Evolutionary conservation across 2,888 invertebrate species (phyloP).

Genomic region (Tholera decimalis): DNA sequence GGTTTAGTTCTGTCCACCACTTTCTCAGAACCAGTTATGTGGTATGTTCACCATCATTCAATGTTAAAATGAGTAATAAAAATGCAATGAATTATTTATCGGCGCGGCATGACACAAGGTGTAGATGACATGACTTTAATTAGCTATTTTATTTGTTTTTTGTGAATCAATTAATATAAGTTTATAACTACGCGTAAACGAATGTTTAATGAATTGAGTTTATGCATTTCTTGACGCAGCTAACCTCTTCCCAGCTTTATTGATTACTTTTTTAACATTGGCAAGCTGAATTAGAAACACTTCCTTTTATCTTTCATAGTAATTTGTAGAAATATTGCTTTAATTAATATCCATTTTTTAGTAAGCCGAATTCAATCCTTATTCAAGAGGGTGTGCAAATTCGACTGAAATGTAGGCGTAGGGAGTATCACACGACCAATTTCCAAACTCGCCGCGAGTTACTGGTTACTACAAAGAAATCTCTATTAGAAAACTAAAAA

Average conservation of each 20-base stretch:
- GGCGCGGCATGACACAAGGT: slow-evolving; percentile 15
- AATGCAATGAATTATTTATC: slow-evolving; percentile 56
- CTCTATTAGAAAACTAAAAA: too few relatives aligned
- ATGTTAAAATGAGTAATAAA: slow-evolving; percentile 56
- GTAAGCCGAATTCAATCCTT: too few relatives aligned
- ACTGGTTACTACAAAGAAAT: too few relatives aligned
- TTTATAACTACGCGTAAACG: too few relatives aligned
- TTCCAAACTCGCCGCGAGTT: too few relatives aligned
- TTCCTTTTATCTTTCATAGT: too few relatives aligned
- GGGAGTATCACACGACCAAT: too few relatives aligned
- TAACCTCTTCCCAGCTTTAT: background rate
- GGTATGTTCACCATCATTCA: slow-evolving; percentile 49
- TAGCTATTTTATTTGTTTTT: slow-evolving; percentile 6
- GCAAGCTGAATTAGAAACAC: background rate
- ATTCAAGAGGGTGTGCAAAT: too few relatives aligned
- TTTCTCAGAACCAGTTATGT: slow-evolving; percentile 51
- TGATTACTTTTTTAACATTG: background rate
- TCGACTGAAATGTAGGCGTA: too few relatives aligned
- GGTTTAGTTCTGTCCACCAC: slow-evolving; percentile 48
- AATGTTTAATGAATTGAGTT: background rate
- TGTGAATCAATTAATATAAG: background rate
- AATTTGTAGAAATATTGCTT: too few relatives aligned
- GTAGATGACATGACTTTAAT: slow-evolving; percentile 37
- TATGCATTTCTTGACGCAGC: background rate
- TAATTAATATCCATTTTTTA: too few relatives aligned